A percentile compares a stretch with the other conserved stretches of the same genome.
These are phyloP conservation scores for Dendrocopos noguchii DNA, from an alignment of 2,113 vertebrate species.

Conservation along the genomic window DNA sequence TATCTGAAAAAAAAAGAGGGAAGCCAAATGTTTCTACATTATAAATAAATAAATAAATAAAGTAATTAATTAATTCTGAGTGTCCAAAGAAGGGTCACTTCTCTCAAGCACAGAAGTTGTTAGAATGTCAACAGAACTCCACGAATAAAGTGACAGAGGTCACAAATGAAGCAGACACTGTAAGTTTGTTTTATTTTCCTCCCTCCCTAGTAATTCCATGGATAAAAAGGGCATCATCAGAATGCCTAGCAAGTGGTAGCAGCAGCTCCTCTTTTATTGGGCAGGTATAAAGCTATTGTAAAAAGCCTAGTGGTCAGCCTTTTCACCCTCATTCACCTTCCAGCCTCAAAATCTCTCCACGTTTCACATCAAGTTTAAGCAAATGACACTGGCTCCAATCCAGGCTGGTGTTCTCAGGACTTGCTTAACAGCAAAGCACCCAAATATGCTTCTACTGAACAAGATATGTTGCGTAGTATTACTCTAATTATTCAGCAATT, in stretches of 20 bases:
- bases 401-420: background rate
- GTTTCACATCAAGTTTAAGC: background rate
- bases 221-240: background rate
- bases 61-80: background rate
- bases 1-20: background rate
- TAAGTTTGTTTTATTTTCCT: background rate
- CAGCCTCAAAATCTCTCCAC: background rate
- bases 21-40: background rate
- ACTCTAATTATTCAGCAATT: background rate
- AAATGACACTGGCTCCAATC: background rate
- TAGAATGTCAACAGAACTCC: background rate
- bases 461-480: background rate
- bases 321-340: background rate
- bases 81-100: background rate
- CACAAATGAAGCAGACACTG: background rate
- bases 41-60: too few relatives aligned
- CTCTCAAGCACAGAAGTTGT: background rate
- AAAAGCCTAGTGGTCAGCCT: background rate
- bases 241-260: background rate
- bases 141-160: background rate
- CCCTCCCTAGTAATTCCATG: background rate
- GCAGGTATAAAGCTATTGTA: background rate
- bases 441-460: background rate
- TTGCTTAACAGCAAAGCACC: background rate
- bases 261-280: background rate